A percentile compares a stretch with the other conserved stretches of the same genome.
Conservation (phyloP, 2,888 invertebrate species). For the Thera obeliscata region DNA sequence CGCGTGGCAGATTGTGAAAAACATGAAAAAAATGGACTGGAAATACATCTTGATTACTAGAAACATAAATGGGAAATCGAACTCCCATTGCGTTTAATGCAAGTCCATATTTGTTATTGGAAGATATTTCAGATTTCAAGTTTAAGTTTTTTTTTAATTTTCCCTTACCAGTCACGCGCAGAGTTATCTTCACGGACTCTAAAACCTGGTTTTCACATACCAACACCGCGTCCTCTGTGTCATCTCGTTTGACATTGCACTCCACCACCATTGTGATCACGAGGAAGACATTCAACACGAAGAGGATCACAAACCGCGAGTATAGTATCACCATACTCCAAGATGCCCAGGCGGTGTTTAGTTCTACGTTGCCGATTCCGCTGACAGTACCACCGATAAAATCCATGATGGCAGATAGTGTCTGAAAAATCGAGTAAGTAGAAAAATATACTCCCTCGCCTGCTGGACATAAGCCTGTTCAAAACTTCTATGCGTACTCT, state of each 20-base stretch:
- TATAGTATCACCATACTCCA: constrained; percentile 77
- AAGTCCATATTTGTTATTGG: too few relatives aligned
- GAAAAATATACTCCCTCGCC: background rate
- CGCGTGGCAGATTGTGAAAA: too few relatives aligned
- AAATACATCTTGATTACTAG: too few relatives aligned
- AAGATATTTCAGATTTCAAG: too few relatives aligned
- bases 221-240: constrained; percentile 34
- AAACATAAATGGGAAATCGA: too few relatives aligned
- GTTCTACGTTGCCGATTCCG: constrained; percentile 53
- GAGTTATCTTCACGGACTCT: too few relatives aligned
- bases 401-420: constrained; percentile 60
- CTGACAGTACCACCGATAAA: constrained; percentile 62
- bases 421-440: constrained; percentile 48
- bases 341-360: constrained; percentile 64
- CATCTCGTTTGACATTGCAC: constrained; percentile 48
- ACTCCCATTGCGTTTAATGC: too few relatives aligned
- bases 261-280: constrained; percentile 61
- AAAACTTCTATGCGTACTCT: too few relatives aligned
- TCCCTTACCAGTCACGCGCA: too few relatives aligned
- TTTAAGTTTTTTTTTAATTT: too few relatives aligned
- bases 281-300: constrained; percentile 74
- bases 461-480: too few relatives aligned
- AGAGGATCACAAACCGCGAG: constrained; percentile 73
- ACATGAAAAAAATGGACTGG: too few relatives aligned
- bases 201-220: constrained; percentile 40